A percentile compares a stretch with the other conserved stretches of the same genome.
Conservation (phyloP, 2,888 invertebrate genomes). For the Spicauda simplicius region DNA sequence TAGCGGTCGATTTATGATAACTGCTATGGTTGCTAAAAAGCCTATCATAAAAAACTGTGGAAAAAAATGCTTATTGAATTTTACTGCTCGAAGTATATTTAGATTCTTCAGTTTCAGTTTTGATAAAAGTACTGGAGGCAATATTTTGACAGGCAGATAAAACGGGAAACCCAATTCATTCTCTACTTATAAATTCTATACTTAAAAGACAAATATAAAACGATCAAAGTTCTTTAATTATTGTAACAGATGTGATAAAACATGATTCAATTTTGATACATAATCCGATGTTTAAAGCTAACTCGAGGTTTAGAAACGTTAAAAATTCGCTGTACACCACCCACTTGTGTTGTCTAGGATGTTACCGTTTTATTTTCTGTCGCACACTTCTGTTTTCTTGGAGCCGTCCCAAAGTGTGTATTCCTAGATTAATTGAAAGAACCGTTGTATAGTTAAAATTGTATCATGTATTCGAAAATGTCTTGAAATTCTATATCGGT, state of each 20-base stretch:
- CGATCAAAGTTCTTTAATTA: neutral
- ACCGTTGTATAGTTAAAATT: conserved; percentile 18
- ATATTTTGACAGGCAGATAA: too few species aligned
- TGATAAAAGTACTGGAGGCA: too few species aligned
- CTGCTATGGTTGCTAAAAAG: neutral
- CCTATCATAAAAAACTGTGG: neutral
- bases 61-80: neutral
- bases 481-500: conserved; percentile 23
- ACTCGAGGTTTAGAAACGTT: conserved; percentile 29
- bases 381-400: conserved; percentile 25
- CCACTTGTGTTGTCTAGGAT: conserved; percentile 22
- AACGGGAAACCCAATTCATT: too few species aligned
- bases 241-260: conserved; percentile 8
- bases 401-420: conserved; percentile 24
- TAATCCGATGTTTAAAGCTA: conserved; percentile 12
- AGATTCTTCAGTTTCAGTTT: too few species aligned
- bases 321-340: conserved; percentile 15
- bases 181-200: too few species aligned
- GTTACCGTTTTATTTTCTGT: conserved; percentile 24
- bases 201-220: too few species aligned
- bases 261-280: neutral
- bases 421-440: conserved; percentile 41
- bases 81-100: too few species aligned
- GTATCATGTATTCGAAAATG: conserved; percentile 17
- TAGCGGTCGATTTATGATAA: conserved; percentile 7